phyloP scores from a whole-genome alignment of 2,113 vertebrate genomes.

The Bos javanicus region DNA sequence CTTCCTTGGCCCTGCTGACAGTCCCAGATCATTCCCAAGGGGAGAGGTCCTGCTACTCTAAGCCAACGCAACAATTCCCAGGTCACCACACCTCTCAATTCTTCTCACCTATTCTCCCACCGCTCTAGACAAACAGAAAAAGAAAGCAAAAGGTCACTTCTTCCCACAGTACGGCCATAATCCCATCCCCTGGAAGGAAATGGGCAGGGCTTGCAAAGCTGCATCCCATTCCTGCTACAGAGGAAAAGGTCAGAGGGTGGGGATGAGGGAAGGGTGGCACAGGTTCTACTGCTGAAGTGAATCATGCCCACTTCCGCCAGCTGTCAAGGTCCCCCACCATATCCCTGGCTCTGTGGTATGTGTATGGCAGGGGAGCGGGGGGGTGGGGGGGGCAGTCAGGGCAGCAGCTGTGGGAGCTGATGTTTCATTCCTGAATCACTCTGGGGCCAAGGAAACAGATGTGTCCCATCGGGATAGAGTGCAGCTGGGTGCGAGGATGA shows the following conservation, averaged over 20 bases:
- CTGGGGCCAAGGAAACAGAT: constrained; percentile 48
- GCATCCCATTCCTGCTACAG: constrained; percentile 30
- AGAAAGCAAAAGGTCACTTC: not conserved
- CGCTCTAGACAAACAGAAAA: not conserved
- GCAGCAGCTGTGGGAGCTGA: constrained; percentile 17
- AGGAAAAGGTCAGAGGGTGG: constrained; percentile 32
- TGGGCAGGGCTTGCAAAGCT: constrained; percentile 17
- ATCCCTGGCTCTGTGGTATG: not conserved
- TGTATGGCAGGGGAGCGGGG: fast-evolving
- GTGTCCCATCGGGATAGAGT: not conserved
- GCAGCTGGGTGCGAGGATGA: not conserved
- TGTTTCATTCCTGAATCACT: not conserved
- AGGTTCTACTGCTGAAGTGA: constrained; percentile 32
- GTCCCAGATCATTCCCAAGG: not conserved
- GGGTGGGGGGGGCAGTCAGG: fast-evolving
- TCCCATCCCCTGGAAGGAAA: constrained; percentile 42
- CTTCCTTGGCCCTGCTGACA: not conserved
- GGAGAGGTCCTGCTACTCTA: not conserved
- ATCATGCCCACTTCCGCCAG: constrained; percentile 43
- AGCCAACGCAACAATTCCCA: not conserved
- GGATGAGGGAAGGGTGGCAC: not conserved
- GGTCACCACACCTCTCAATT: constrained; percentile 20
- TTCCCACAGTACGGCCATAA: not conserved
- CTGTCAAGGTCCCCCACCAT: not conserved
- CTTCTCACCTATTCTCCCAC: constrained; percentile 18